phyloP scores from a whole-genome alignment of 2,113 vertebrate genomes.

The Stegostoma tigrinum region DNA sequence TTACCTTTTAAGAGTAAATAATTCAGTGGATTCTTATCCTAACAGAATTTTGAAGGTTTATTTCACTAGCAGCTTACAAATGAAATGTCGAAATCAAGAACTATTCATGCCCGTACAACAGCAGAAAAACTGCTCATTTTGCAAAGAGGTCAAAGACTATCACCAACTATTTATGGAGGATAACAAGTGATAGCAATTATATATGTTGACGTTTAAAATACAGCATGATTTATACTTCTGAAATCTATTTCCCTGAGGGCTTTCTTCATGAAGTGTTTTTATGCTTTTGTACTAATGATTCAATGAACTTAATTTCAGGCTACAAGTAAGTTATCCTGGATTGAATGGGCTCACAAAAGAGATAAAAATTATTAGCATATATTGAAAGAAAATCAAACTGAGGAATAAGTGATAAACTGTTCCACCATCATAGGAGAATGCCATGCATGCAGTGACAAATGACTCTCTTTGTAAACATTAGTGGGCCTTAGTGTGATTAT shows the following conservation, averaged over 20 bases:
- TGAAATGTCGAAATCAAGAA: background rate
- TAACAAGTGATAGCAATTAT: background rate
- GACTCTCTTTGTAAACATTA: background rate
- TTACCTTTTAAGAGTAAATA: background rate
- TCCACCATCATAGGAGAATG: background rate
- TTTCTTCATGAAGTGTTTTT: background rate
- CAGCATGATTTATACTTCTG: background rate
- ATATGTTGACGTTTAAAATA: background rate
- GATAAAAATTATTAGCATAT: background rate
- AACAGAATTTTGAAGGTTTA: background rate
- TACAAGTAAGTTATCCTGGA: background rate
- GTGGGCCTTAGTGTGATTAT: background rate
- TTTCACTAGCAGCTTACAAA: background rate
- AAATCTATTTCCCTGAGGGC: background rate
- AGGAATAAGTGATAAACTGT: background rate
- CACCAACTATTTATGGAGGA: background rate
- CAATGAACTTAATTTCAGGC: background rate
- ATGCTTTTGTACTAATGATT: background rate
- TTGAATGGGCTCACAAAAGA: background rate
- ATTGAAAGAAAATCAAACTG: background rate
- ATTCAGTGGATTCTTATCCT: background rate
- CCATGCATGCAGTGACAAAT: background rate
- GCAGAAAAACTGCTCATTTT: background rate
- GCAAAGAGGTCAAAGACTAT: background rate
- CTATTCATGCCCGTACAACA: background rate